Percentiles rank a stretch among this genome's conserved stretches.
phyloP scores from a whole-genome alignment of 1,140 invertebrate species.

The Bombus breviceps region DNA sequence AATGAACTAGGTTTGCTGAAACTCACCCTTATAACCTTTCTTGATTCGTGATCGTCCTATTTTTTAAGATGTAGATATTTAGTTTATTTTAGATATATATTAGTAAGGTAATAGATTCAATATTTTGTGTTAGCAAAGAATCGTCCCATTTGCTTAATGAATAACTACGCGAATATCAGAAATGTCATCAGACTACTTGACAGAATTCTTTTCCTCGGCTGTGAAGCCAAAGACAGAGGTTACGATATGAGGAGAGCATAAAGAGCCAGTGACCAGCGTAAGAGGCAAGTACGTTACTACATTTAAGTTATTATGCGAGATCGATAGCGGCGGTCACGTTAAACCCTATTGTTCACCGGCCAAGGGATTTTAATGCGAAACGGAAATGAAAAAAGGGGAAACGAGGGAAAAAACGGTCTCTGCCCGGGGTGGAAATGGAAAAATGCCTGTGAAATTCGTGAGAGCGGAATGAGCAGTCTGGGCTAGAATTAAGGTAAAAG shows the following conservation, averaged over 20 bases:
- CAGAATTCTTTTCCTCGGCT: no score
- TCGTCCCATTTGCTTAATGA: no score
- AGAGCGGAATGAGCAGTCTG: constrained; percentile 50
- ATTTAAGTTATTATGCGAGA: constrained; percentile 52
- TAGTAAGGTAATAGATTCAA: no score
- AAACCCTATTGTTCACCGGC: constrained; percentile 62
- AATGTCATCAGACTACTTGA: no score
- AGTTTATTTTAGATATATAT: no score
- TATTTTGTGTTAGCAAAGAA: no score
- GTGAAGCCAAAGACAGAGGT: neutral
- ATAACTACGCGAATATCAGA: no score
- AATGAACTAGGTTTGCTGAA: no score
- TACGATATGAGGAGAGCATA: no score
- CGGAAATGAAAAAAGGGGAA: constrained; percentile 55
- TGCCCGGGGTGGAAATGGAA: constrained; percentile 54
- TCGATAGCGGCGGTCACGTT: constrained; percentile 64
- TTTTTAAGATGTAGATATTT: no score
- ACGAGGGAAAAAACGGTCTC: constrained; percentile 8
- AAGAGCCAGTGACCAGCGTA: neutral
- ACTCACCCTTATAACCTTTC: no score
- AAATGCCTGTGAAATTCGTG: constrained; percentile 63
- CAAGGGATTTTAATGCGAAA: constrained; percentile 61
- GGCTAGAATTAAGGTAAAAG: constrained; percentile 73
- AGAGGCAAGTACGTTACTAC: neutral
- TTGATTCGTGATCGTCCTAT: no score